Percentiles rank a stretch among this genome's conserved stretches.
Evolutionary conservation across 2,797 vertebrate species (phyloP).

Genomic region (Adelosebastes latens): DNA sequence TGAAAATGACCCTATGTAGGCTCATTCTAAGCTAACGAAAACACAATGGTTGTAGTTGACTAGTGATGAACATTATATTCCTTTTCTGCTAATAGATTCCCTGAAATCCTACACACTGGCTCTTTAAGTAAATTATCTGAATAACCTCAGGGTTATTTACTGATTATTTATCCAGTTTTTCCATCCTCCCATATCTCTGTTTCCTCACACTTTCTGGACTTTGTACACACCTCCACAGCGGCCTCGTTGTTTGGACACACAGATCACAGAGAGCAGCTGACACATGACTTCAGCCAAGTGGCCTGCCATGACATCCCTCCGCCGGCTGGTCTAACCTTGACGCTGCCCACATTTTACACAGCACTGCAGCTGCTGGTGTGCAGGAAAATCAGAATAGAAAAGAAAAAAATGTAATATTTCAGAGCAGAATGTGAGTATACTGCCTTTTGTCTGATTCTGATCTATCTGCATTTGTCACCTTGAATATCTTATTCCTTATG

Average conservation of each 20-base stretch:
- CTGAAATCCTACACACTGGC: no score
- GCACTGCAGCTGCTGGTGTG: background rate
- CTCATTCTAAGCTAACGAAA: no score
- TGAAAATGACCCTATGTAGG: no score
- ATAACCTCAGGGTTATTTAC: background rate
- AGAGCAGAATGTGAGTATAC: no score
- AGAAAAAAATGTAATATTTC: background rate
- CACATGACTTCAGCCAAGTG: conserved; percentile 37
- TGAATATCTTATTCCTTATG: background rate
- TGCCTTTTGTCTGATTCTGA: no score
- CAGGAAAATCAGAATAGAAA: background rate
- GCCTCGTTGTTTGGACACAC: conserved; percentile 22
- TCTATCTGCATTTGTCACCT: background rate
- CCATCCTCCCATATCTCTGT: background rate
- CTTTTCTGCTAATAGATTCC: no score
- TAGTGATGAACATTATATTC: no score
- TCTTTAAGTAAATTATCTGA: background rate
- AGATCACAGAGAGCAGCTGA: conserved; percentile 55
- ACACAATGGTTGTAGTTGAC: no score
- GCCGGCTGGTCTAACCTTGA: conserved; percentile 54
- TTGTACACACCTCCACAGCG: conserved; percentile 1
- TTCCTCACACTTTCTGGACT: conserved; percentile 1
- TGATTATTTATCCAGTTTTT: no score
- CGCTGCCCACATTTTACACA: background rate
- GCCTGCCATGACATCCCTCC: conserved; percentile 36